Conservation (phyloP, 1,140 invertebrate genomes). For the Listronotus oregonensis region DNA sequence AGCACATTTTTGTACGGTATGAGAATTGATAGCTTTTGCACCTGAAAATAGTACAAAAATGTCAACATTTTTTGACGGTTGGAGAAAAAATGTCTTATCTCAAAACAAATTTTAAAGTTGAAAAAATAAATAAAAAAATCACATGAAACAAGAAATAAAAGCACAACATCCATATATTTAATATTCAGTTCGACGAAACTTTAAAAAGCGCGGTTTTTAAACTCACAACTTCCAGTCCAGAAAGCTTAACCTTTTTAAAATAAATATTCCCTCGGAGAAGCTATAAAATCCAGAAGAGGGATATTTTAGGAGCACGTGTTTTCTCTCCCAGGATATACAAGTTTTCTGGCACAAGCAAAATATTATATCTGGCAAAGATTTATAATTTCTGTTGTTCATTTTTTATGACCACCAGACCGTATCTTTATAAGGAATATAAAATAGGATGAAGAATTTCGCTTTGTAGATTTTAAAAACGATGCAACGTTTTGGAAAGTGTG, state of each 20-base stretch:
- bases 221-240: background rate
- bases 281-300: constrained; percentile 21
- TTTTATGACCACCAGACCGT: background rate
- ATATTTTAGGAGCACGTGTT: constrained; percentile 16
- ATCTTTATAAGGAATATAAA: too few species aligned
- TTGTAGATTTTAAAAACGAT: too few species aligned
- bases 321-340: background rate
- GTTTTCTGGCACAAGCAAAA: constrained; percentile 2
- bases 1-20: too few species aligned
- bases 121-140: too few species aligned
- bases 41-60: too few species aligned
- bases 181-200: background rate
- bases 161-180: background rate
- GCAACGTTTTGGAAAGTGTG: too few species aligned
- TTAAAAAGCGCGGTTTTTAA: background rate
- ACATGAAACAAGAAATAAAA: too few species aligned
- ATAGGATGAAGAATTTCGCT: too few species aligned
- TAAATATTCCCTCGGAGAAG: constrained; percentile 13
- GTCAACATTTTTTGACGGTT: too few species aligned
- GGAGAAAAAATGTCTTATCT: too few species aligned
- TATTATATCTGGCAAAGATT: constrained; percentile 13
- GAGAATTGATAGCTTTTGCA: too few species aligned
- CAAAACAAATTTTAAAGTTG: too few species aligned
- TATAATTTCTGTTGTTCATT: constrained; percentile 13
- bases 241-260: constrained; percentile 6